phyloP scores from a whole-genome alignment of 2,113 vertebrate species.

The Oxygymnocypris stewartii region DNA sequence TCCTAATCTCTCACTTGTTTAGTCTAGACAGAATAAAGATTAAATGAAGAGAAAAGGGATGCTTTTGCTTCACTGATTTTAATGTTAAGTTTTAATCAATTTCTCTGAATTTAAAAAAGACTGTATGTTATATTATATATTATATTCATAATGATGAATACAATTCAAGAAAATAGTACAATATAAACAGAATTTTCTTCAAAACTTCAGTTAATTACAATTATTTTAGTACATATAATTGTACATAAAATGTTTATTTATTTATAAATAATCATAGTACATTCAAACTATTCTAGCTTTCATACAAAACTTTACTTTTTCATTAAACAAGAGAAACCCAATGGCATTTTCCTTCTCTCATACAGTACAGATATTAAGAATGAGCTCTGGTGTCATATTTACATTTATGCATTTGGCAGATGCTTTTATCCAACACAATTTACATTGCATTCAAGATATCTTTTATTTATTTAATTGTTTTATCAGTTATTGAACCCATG shows the following conservation, averaged over 20 bases:
- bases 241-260: not conserved
- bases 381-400: not conserved
- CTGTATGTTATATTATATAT: not conserved
- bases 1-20: not conserved
- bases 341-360: not conserved
- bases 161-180: not conserved
- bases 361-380: not conserved
- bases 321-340: not conserved
- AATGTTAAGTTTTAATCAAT: not conserved
- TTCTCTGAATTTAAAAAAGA: not conserved
- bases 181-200: not conserved
- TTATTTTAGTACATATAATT: not conserved
- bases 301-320: not conserved
- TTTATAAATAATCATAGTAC: not conserved
- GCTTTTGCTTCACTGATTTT: not conserved
- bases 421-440: not conserved
- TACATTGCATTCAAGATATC: not conserved
- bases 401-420: not conserved
- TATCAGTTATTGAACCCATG: no score
- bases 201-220: not conserved
- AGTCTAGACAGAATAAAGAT: not conserved
- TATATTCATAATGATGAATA: not conserved
- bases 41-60: not conserved
- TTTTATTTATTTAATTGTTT: no score
- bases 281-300: not conserved